These are phyloP conservation scores for Irena cyanogastra DNA, from an alignment of 2,113 vertebrate genomes.

Conservation along the genomic window DNA sequence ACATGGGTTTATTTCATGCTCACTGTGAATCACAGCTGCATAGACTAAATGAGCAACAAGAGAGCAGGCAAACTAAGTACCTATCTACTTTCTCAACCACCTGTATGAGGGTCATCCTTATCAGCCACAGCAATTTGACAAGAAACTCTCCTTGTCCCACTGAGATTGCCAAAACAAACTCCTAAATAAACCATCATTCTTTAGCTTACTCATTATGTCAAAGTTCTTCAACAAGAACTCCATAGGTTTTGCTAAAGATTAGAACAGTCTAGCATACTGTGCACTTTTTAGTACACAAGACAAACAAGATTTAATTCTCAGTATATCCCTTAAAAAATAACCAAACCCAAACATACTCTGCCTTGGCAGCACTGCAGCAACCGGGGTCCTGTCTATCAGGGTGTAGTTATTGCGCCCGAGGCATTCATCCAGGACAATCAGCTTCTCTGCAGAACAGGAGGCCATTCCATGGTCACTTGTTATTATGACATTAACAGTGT, in stretches of 20 bases:
- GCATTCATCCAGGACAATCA: conserved; percentile 84
- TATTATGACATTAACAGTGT: conserved; percentile 83
- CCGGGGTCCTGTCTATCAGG: conserved; percentile 79
- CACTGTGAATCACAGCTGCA: not conserved
- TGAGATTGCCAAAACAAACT: not conserved
- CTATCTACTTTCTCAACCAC: not conserved
- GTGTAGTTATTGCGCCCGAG: conserved; percentile 74
- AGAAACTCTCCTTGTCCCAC: not conserved
- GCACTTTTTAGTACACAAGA: not conserved
- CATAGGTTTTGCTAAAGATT: not conserved
- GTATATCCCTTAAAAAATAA: not conserved
- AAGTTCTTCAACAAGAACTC: not conserved
- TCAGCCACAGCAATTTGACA: not conserved
- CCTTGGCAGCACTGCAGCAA: conserved; percentile 83
- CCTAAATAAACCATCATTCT: not conserved
- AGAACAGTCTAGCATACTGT: not conserved
- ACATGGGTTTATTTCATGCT: not conserved
- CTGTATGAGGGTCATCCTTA: not conserved
- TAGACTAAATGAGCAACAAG: not conserved
- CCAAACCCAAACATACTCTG: conserved; percentile 69
- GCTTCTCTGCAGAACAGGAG: conserved; percentile 81
- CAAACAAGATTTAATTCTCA: not conserved
- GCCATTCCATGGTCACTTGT: conserved; percentile 98
- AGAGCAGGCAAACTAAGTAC: not conserved
- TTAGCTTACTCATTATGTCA: not conserved